Conservation (phyloP, 1,140 invertebrate genomes). For the Dolichoris vasculosae region DNA sequence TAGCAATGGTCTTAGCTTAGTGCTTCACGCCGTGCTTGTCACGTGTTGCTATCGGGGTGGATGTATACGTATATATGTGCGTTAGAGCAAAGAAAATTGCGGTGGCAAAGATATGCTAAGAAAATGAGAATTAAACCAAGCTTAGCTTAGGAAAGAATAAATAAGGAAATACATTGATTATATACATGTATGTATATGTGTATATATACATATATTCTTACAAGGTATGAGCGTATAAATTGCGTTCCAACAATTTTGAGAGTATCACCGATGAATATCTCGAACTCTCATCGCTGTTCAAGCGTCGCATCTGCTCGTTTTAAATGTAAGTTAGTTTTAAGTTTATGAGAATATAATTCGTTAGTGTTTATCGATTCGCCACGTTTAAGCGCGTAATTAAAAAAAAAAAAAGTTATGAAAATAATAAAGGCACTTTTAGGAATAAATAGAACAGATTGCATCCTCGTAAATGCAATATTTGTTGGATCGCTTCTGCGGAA, state of each 20-base stretch:
- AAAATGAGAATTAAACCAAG: constrained; percentile 35
- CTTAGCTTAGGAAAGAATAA: constrained; percentile 49
- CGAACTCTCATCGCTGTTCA: constrained; percentile 39
- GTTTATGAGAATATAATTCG: constrained; percentile 48
- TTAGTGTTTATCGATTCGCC: constrained; percentile 42
- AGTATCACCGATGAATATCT: constrained; percentile 9
- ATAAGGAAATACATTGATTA: constrained; percentile 49
- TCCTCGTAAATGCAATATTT: constrained; percentile 34
- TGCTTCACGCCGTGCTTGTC: too few relatives aligned
- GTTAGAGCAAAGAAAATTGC: constrained; percentile 29
- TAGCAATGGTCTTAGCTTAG: too few relatives aligned
- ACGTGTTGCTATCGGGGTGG: too few relatives aligned
- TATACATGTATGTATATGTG: not conserved
- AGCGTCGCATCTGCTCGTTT: constrained; percentile 14
- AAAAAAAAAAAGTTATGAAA: constrained; percentile 30
- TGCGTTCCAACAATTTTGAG: constrained; percentile 31
- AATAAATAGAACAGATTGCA: constrained; percentile 32
- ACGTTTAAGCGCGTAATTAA: constrained; percentile 42
- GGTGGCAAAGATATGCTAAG: constrained; percentile 27
- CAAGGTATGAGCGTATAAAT: constrained; percentile 37
- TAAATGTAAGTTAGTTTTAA: constrained; percentile 44
- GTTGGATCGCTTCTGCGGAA: constrained; percentile 52
- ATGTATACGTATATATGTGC: constrained; percentile 44
- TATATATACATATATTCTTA: constrained; percentile 49
- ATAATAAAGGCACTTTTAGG: constrained; percentile 18